A percentile compares a stretch with the other conserved stretches of the same genome.
Conservation (phyloP, 2,797 vertebrate species). For the Eidolon dupreanum region DNA sequence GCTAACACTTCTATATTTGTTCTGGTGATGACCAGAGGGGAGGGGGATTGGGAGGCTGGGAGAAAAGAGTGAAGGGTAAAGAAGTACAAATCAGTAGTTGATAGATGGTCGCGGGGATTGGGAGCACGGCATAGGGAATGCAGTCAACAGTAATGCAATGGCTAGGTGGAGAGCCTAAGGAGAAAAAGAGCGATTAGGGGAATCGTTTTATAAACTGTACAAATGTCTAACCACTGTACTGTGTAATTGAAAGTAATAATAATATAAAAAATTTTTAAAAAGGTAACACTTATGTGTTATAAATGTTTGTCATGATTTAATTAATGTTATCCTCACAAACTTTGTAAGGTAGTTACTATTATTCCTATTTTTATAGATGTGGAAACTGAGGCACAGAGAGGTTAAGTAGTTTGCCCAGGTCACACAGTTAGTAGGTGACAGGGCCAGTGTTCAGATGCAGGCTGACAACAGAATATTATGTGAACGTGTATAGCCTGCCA, state of each 20-base stretch:
- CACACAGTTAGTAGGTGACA: not conserved
- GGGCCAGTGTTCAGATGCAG: not conserved
- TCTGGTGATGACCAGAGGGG: no score
- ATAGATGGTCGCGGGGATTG: no score
- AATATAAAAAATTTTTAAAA: not conserved
- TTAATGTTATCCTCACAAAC: constrained; percentile 5
- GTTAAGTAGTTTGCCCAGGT: not conserved
- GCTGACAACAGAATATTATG: not conserved
- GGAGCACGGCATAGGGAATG: no score
- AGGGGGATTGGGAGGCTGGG: no score
- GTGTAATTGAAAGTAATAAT: no score
- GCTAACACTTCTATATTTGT: not conserved
- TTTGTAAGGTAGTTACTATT: not conserved
- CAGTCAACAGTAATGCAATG: no score
- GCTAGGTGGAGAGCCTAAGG: no score
- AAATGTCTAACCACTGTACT: no score
- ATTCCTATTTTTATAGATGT: constrained; percentile 9
- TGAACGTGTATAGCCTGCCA: not conserved
- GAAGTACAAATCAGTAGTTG: no score
- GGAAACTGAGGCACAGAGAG: not conserved
- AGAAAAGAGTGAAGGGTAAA: no score
- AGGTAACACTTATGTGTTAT: not conserved
- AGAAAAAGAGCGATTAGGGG: no score
- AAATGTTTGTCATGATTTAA: constrained; percentile 25
- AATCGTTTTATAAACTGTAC: no score